Base-by-base conservation (phyloP, 2,888 invertebrate species). In the Cheilosia pagana region DNA sequence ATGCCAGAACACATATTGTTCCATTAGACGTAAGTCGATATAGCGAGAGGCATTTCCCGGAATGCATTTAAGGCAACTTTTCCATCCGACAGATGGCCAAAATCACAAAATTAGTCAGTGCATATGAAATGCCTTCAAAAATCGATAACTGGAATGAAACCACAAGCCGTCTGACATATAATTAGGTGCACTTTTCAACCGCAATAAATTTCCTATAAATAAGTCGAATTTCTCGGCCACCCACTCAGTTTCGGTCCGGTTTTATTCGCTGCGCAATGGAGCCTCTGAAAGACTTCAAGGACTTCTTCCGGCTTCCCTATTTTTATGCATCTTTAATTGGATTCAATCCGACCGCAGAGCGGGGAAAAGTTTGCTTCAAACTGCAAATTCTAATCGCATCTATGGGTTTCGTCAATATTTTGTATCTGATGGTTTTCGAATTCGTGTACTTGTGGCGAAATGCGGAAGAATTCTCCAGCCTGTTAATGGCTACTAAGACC, bases 381-480 rank as follows among this genome's bases (percentile, higher is more conserved):
- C 25, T 25, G 3, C 25, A 25, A 25, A 25, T 25, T 25, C 25
- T 25, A 25, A 25, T 25, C 25, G 25, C 5, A 25, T 4, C 25
- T 5, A 25, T 25, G 4, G 25, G 25, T 25, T 3, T 25, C 25
- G 5, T 25, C 25, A 25, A 25, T 25, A 3, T 4, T 25, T 5
- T 25, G 0, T 25, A 25, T 25, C 25, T 25, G 25, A 25, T 25
- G 25, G 25, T 25, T 25, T 25, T 25, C 16, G 88, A 88, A 57
- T 5, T 87, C 8, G 53, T 87, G 7, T 88, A 87, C 67, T 74
- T 88, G 6, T 19, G 77, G 31, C 81, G 83, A 7, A 88, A 89
- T n/a, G 81, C 89, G 1, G 86, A 87, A 5, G 87, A 88, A 75
- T 89, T 89, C 10, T 83, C 88, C 0, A 90, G 88, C 0, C 75